phyloP scores from a whole-genome alignment of 2,888 invertebrate genomes.

The Isotomurus palustris region DNA sequence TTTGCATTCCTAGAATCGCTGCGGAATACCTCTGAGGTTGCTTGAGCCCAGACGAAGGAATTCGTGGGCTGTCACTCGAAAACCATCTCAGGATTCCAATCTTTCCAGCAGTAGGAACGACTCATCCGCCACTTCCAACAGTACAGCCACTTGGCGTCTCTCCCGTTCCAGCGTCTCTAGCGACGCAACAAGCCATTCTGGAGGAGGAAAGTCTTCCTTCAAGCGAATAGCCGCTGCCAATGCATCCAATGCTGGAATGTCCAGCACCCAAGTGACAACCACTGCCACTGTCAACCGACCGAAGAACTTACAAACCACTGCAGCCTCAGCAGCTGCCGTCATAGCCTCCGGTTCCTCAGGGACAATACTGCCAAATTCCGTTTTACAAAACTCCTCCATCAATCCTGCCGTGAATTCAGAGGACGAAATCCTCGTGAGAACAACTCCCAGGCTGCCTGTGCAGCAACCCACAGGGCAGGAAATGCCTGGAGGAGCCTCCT shows the following conservation, averaged over 20 bases:
- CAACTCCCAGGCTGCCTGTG: not conserved
- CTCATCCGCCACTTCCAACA: constrained; percentile 82
- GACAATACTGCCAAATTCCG: constrained; percentile 4
- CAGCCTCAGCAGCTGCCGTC: constrained; percentile 33
- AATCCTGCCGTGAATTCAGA: constrained; percentile 5
- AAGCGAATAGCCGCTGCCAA: constrained; percentile 28
- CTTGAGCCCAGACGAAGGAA: constrained; percentile 73
- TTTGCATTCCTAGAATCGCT: constrained; percentile 54
- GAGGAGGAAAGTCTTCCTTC: constrained; percentile 42
- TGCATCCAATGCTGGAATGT: constrained; percentile 3
- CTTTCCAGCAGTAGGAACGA: constrained; percentile 85
- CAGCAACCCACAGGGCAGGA: not conserved
- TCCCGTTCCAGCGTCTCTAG: constrained; percentile 75
- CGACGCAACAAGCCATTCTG: constrained; percentile 50
- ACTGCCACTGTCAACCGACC: constrained; percentile 21
- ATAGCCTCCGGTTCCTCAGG: constrained; percentile 32
- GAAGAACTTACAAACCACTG: constrained; percentile 41
- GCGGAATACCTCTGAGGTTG: constrained; percentile 69
- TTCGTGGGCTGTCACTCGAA: constrained; percentile 84
- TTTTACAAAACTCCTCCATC: constrained; percentile 5
- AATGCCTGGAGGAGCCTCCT: too few relatives aligned
- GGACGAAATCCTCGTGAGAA: not conserved
- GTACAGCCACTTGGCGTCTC: constrained; percentile 83
- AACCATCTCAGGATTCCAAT: constrained; percentile 88
- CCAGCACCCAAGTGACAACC: constrained; percentile 7